Conservation (phyloP, 2,797 vertebrate genomes). For the Karalla daura region DNA sequence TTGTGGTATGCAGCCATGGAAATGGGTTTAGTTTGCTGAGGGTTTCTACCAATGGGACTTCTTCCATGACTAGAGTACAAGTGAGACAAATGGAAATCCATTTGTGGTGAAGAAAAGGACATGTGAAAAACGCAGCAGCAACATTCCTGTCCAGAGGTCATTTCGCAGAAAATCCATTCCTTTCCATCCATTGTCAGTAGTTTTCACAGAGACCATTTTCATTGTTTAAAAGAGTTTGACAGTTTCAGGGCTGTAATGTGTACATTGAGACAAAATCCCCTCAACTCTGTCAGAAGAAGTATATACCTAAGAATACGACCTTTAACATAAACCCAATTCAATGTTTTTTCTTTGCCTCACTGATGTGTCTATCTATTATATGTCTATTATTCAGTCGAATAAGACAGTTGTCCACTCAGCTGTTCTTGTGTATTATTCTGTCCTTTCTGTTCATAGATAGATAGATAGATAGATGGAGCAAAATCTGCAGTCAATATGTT, state of each 20-base stretch:
- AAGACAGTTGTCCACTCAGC: not conserved
- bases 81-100: not conserved
- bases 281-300: not conserved
- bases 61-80: not conserved
- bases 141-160: not conserved
- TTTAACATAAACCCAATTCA: not conserved
- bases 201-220: not conserved
- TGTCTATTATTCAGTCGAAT: not conserved
- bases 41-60: not conserved
- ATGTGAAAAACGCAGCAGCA: not conserved
- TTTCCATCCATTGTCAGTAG: not conserved
- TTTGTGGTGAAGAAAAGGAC: not conserved
- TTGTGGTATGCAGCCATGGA: not conserved
- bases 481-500: constrained; percentile 64
- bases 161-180: not conserved
- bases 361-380: not conserved
- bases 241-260: too few species aligned
- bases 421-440: not conserved
- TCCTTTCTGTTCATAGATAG: constrained; percentile 28
- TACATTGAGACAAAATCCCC: not conserved
- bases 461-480: constrained; percentile 76
- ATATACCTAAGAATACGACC: not conserved
- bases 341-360: not conserved
- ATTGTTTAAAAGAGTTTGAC: too few species aligned
- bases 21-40: not conserved